A percentile compares a stretch with the other conserved stretches of the same genome.
Evolutionary conservation across 2,888 invertebrate genomes (phyloP).

Genomic region (Pasiphila rectangulata): DNA sequence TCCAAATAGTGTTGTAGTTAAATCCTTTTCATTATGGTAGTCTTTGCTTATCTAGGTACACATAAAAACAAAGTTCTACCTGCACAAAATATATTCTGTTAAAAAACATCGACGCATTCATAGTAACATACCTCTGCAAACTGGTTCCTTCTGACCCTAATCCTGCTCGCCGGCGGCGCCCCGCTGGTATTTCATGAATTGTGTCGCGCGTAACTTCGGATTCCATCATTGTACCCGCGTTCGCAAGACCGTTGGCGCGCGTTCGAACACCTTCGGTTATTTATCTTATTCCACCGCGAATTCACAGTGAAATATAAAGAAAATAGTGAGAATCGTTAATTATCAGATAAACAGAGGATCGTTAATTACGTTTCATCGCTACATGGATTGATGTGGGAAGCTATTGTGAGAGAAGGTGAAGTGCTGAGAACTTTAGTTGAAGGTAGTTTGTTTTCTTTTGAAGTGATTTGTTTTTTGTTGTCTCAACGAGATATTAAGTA

Average conservation of each 20-base stretch:
- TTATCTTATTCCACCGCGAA: no score
- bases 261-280: conserved; percentile 17
- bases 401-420: conserved; percentile 18
- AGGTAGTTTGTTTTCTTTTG: background rate
- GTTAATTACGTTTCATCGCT: conserved; percentile 13
- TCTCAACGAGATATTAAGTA: no score
- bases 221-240: conserved; percentile 25
- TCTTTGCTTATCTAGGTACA: no score
- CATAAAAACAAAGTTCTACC: no score
- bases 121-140: background rate
- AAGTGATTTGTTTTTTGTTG: conserved; percentile 4
- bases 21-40: no score
- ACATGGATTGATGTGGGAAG: conserved; percentile 18
- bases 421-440: conserved; percentile 7
- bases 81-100: no score
- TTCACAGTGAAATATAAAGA: no score
- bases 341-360: no score
- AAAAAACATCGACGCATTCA: background rate
- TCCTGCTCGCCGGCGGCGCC: no score
- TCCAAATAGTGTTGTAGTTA: no score
- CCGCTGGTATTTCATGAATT: conserved; percentile 24
- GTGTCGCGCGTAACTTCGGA: conserved; percentile 26
- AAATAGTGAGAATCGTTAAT: conserved; percentile 16
- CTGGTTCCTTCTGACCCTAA: conserved; percentile 18
- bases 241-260: conserved; percentile 30